These are phyloP conservation scores for Pocillopora verrucosa DNA, from an alignment of 64 coral and sea anemone genomes.

Conservation along the genomic window DNA sequence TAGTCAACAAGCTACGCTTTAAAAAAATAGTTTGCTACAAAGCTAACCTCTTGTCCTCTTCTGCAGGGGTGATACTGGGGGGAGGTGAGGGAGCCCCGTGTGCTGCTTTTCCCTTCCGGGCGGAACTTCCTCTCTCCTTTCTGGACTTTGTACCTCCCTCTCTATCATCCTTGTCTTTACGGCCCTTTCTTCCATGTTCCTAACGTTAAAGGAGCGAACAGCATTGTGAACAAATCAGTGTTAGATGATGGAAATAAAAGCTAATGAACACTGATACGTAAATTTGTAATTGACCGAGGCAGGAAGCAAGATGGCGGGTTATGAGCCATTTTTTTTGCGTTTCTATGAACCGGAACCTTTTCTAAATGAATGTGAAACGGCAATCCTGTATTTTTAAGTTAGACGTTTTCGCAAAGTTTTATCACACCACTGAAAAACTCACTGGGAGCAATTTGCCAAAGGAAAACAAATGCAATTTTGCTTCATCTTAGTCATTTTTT, in stretches of 20 bases:
- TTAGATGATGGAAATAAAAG: not conserved
- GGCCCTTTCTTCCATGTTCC: constrained; percentile 80
- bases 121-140: constrained; percentile 72
- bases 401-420: too few species aligned
- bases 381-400: too few species aligned
- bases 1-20: not conserved
- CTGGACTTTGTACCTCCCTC: constrained; percentile 81
- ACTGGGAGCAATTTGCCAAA: too few species aligned
- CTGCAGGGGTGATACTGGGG: constrained; percentile 62
- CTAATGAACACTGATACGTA: too few species aligned
- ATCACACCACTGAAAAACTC: too few species aligned
- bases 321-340: too few species aligned
- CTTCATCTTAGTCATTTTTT: too few species aligned
- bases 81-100: constrained; percentile 73
- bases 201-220: not conserved
- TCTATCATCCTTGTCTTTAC: constrained; percentile 83
- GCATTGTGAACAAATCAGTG: not conserved
- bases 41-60: constrained; percentile 69
- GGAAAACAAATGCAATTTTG: too few species aligned
- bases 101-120: constrained; percentile 50
- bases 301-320: too few species aligned
- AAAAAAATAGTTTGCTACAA: not conserved
- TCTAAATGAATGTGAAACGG: too few species aligned
- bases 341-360: too few species aligned
- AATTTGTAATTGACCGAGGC: too few species aligned